Conservation (phyloP, 2,888 invertebrate species). For the Bombyx huttoni region DNA sequence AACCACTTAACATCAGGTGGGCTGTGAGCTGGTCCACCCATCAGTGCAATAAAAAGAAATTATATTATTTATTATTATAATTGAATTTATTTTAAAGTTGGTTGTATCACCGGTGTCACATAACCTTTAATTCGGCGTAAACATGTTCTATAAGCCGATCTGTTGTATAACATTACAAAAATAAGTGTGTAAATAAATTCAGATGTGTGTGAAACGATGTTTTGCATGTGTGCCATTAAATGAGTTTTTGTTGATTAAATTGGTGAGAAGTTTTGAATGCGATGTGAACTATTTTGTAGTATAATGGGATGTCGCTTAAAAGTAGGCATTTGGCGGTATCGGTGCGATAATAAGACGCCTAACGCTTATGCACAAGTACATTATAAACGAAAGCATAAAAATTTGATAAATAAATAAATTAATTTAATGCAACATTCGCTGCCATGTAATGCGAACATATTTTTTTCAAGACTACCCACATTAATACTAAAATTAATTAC, state of each 20-base stretch:
- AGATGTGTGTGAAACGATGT: constrained; percentile 32
- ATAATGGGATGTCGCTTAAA: constrained; percentile 39
- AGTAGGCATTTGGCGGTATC: constrained; percentile 56
- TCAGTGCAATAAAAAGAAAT: too few species aligned
- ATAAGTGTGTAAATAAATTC: constrained; percentile 24
- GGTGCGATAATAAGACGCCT: constrained; percentile 28
- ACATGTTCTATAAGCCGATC: neutral
- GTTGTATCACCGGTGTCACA: constrained; percentile 12
- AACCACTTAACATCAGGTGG: too few species aligned
- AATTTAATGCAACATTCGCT: too few species aligned
- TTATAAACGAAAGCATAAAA: constrained; percentile 6
- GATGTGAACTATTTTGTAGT: constrained; percentile 35
- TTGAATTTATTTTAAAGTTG: too few species aligned
- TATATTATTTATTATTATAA: too few species aligned
- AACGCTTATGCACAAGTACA: constrained; percentile 38
- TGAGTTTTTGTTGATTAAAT: constrained; percentile 28
- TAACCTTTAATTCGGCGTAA: constrained; percentile 2
- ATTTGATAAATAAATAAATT: neutral
- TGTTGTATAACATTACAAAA: constrained; percentile 12
- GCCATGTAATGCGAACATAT: too few species aligned
- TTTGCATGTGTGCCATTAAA: constrained; percentile 49
- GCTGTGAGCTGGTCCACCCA: too few species aligned
- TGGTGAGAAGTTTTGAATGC: constrained; percentile 27
- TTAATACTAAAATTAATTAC: constrained; percentile 7
- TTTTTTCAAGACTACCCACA: neutral